Conservation (phyloP, 2,113 vertebrate species). For the Columbina picui region DNA sequence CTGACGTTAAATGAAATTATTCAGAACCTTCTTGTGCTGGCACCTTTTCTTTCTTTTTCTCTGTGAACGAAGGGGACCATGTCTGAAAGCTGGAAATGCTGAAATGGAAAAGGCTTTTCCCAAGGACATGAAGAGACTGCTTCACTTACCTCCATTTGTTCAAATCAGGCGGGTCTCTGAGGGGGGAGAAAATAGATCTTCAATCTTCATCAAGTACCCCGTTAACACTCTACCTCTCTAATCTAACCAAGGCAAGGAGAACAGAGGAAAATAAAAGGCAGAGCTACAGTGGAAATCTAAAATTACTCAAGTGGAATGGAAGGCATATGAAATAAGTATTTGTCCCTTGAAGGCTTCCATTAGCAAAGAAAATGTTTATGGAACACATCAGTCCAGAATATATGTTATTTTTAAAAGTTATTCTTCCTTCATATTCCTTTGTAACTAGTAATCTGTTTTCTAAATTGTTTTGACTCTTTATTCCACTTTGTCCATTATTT, state of each 20-base stretch:
- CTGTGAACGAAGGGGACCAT: slow-evolving; percentile 35
- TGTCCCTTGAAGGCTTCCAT: slow-evolving; percentile 5
- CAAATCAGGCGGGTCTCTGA: slow-evolving; percentile 49
- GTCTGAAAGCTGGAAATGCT: background rate
- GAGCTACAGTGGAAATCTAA: slow-evolving; percentile 3
- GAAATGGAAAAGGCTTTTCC: slow-evolving; percentile 46
- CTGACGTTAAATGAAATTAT: background rate
- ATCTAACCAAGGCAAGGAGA: slow-evolving; percentile 31
- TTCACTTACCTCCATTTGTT: slow-evolving; percentile 46
- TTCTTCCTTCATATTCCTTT: slow-evolving; percentile 35
- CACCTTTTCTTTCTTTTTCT: slow-evolving; percentile 3
- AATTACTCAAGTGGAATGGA: background rate
- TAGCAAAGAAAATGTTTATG: slow-evolving; percentile 25
- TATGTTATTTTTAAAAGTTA: slow-evolving; percentile 27
- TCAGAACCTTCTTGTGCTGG: slow-evolving; percentile 1
- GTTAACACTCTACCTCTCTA: slow-evolving; percentile 70
- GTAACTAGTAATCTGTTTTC: slow-evolving; percentile 37
- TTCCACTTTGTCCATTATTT: slow-evolving; percentile 13
- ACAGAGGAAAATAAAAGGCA: slow-evolving; percentile 31
- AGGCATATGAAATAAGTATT: background rate
- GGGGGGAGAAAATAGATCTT: slow-evolving; percentile 60
- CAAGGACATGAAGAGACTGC: slow-evolving; percentile 51
- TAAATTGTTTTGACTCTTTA: slow-evolving; percentile 8
- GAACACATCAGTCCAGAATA: slow-evolving; percentile 16
- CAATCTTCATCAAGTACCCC: slow-evolving; percentile 66